These are phyloP conservation scores for Diadophis punctatus DNA, from an alignment of 2,113 vertebrate species.

Conservation along the genomic window DNA sequence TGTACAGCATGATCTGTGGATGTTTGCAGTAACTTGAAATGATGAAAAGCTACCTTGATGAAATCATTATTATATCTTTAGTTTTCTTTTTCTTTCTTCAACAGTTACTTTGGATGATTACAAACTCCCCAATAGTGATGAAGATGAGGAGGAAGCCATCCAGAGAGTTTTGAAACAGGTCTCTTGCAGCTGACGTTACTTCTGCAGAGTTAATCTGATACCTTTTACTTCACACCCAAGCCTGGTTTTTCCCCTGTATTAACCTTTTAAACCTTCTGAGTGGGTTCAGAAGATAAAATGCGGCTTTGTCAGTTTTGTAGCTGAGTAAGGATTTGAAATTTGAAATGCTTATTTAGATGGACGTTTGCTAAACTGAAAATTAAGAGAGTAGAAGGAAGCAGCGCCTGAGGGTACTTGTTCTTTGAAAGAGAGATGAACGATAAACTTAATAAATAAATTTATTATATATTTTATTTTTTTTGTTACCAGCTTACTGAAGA, in stretches of 20 bases:
- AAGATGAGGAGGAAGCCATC: slow-evolving; percentile 86
- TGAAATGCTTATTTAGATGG: background rate
- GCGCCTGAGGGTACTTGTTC: background rate
- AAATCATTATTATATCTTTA: background rate
- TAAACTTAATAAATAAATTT: background rate
- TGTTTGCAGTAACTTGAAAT: background rate
- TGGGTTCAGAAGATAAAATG: background rate
- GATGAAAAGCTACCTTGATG: background rate
- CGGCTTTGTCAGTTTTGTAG: background rate
- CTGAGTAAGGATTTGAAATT: background rate
- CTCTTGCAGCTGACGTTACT: slow-evolving; percentile 33
- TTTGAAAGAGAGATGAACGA: background rate
- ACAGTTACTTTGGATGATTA: slow-evolving; percentile 81
- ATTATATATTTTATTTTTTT: slow-evolving; percentile 4
- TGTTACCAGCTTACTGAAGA: slow-evolving; percentile 85
- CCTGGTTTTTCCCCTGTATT: background rate
- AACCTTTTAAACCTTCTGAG: background rate
- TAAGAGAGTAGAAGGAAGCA: background rate
- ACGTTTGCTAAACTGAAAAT: background rate
- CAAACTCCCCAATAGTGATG: slow-evolving; percentile 83
- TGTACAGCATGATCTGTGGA: background rate
- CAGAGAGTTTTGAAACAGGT: slow-evolving; percentile 85
- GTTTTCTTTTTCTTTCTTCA: slow-evolving; percentile 9
- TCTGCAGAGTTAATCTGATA: background rate
- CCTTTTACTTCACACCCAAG: slow-evolving; percentile 18